Evolutionary conservation across 2,797 vertebrate species (phyloP).

Genomic region (Sebastes kiyomatsui): DNA sequence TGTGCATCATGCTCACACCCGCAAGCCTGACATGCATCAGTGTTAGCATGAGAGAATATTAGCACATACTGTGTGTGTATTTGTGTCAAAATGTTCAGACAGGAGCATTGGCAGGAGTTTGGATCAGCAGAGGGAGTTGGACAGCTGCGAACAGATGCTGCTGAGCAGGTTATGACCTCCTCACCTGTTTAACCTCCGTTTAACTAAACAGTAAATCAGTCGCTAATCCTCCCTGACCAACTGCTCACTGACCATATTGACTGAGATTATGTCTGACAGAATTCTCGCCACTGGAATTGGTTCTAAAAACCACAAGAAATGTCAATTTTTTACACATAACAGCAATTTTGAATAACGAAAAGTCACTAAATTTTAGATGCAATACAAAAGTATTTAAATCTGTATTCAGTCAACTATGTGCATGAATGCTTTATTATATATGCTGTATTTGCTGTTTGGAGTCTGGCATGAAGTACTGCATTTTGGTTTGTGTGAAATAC

Average conservation of each 20-base stretch:
- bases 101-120: slow-evolving; percentile 38
- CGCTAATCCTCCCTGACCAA: slow-evolving; percentile 42
- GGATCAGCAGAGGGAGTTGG: slow-evolving; percentile 12
- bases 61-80: background rate
- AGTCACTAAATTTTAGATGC: background rate
- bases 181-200: slow-evolving; percentile 46
- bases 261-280: slow-evolving; percentile 12
- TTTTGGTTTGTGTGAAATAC: slow-evolving; percentile 5
- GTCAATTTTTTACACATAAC: background rate
- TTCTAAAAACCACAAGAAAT: background rate
- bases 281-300: background rate
- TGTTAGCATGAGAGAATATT: slow-evolving; percentile 6
- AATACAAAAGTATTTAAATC: background rate
- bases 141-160: slow-evolving; percentile 19
- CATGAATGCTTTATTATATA: background rate
- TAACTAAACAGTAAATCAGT: slow-evolving; percentile 28
- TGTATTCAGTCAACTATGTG: too few relatives aligned
- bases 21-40: background rate
- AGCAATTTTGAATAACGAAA: background rate
- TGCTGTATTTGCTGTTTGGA: background rate
- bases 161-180: slow-evolving; percentile 44
- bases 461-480: background rate
- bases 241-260: slow-evolving; percentile 5
- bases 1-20: background rate
- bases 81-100: slow-evolving; percentile 53